Evolutionary conservation across 2,113 vertebrate genomes (phyloP).

Genomic region (Columba janthina): DNA sequence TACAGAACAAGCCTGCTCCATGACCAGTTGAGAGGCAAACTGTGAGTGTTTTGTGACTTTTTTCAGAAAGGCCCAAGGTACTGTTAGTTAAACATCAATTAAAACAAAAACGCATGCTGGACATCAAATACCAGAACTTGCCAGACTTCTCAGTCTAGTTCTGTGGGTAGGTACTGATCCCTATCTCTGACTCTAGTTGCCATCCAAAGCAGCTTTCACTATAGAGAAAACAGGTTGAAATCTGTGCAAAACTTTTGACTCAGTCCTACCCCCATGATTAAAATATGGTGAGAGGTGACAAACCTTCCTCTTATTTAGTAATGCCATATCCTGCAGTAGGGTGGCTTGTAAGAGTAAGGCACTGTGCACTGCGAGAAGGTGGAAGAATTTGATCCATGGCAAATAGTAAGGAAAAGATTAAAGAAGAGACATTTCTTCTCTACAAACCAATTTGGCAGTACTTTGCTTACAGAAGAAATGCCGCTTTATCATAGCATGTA

Average conservation of each 20-base stretch:
- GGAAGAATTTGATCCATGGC: background rate
- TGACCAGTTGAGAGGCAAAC: background rate
- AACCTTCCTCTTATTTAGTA: background rate
- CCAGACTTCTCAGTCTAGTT: background rate
- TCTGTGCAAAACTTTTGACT: background rate
- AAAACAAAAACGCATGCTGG: background rate
- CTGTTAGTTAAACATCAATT: background rate
- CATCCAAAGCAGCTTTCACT: background rate
- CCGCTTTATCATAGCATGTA: background rate
- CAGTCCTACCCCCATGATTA: background rate
- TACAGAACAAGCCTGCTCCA: slow-evolving; percentile 17
- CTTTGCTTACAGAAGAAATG: background rate
- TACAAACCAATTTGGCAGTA: background rate
- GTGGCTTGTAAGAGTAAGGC: background rate
- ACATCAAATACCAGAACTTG: background rate
- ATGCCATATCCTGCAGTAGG: background rate
- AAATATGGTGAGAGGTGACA: background rate
- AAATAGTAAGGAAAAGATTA: slow-evolving; percentile 1
- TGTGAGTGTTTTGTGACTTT: background rate
- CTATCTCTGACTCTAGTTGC: background rate
- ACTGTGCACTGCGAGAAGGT: background rate
- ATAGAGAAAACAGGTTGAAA: background rate
- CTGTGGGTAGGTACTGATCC: background rate
- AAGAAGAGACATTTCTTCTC: background rate
- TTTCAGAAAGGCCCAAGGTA: background rate